Percentiles rank a stretch among this genome's conserved stretches.
phyloP scores from a whole-genome alignment of 2,888 invertebrate genomes.

The Erebia palarica region DNA sequence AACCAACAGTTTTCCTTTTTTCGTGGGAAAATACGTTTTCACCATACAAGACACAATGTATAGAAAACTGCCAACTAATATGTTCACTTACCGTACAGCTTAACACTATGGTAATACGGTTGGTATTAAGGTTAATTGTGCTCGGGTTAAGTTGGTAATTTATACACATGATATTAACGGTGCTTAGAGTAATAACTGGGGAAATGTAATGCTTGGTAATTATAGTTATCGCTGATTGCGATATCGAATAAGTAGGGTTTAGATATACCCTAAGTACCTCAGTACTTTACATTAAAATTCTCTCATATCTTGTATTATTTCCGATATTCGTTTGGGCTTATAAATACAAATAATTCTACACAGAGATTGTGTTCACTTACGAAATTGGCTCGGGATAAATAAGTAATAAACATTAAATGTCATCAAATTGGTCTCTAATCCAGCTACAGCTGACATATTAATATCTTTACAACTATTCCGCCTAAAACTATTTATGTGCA shows the following conservation, averaged over 20 bases:
- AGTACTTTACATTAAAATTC: background rate
- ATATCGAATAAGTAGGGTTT: slow-evolving; percentile 22
- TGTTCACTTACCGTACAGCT: slow-evolving; percentile 41
- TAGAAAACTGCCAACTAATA: slow-evolving; percentile 45
- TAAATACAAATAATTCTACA: too few species aligned
- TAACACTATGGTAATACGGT: slow-evolving; percentile 40
- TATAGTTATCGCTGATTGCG: slow-evolving; percentile 26
- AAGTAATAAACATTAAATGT: too few species aligned
- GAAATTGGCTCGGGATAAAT: too few species aligned
- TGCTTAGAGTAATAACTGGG: slow-evolving; percentile 51
- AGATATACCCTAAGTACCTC: too few species aligned
- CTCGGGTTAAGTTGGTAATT: slow-evolving; percentile 29
- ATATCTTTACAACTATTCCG: background rate
- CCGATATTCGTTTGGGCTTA: too few species aligned
- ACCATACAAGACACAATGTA: slow-evolving; percentile 62
- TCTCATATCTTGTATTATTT: background rate
- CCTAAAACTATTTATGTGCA: too few species aligned
- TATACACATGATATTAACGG: slow-evolving; percentile 54
- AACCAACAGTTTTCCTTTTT: slow-evolving; percentile 74
- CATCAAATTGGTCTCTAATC: too few species aligned
- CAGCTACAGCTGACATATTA: background rate
- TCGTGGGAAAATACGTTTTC: slow-evolving; percentile 79
- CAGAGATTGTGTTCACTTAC: too few species aligned
- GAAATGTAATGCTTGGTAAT: slow-evolving; percentile 37
- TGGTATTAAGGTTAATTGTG: slow-evolving; percentile 31